Evolutionary conservation across 2,888 invertebrate species (phyloP).

Genomic region (Mystacides longicornis): DNA sequence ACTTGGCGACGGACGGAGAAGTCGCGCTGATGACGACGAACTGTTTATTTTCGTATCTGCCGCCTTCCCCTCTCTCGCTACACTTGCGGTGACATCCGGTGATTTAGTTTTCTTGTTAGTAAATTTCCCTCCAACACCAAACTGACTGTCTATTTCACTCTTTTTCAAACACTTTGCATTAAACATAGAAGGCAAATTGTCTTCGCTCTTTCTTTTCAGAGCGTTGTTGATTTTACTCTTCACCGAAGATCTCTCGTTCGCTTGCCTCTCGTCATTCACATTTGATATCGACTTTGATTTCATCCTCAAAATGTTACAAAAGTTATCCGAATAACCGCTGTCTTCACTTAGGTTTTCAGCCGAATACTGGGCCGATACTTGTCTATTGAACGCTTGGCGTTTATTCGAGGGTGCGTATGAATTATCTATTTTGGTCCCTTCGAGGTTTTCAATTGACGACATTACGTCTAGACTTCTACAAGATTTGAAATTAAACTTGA

Average conservation of each 20-base stretch:
- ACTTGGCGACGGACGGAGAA: slow-evolving; percentile 25
- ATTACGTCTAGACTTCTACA: slow-evolving; percentile 40
- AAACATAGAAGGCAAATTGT: slow-evolving; percentile 23
- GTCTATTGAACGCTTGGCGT: slow-evolving; percentile 31
- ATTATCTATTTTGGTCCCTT: slow-evolving; percentile 26
- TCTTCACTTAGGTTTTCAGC: slow-evolving; percentile 75
- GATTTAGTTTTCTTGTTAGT: slow-evolving; percentile 29
- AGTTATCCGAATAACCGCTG: slow-evolving; percentile 64
- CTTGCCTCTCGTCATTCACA: slow-evolving; percentile 30
- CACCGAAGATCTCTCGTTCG: slow-evolving; percentile 11
- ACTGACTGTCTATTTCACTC: slow-evolving; percentile 26
- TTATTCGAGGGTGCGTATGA: slow-evolving; percentile 25
- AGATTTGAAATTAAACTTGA: slow-evolving; percentile 33
- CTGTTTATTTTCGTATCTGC: slow-evolving; percentile 13
- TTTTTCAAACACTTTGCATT: slow-evolving; percentile 22
- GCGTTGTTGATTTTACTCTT: slow-evolving; percentile 32
- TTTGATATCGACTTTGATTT: slow-evolving; percentile 43
- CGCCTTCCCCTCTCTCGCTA: slow-evolving; percentile 24
- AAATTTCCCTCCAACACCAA: slow-evolving; percentile 23
- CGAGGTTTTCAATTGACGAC: slow-evolving; percentile 27
- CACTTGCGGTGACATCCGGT: slow-evolving; percentile 29
- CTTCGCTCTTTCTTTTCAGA: slow-evolving; percentile 21
- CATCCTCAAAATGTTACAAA: slow-evolving; percentile 31
- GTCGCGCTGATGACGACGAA: slow-evolving; percentile 15
- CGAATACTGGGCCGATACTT: slow-evolving; percentile 49